phyloP scores from a whole-genome alignment of 2,797 vertebrate genomes.

The Rhadinocentrus ornatus region DNA sequence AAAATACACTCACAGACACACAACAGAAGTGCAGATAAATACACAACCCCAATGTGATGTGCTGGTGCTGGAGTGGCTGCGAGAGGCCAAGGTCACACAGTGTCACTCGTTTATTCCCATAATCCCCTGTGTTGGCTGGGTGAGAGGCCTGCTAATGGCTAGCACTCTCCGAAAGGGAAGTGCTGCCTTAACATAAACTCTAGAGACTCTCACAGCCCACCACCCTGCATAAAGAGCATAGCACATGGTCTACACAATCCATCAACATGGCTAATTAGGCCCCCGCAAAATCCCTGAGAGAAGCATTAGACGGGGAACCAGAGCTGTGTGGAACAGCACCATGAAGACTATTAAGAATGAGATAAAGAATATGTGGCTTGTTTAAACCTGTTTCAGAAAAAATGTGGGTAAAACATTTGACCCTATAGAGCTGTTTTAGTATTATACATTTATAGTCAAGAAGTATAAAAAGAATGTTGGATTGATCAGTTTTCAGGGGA shows the following conservation, averaged over 20 bases:
- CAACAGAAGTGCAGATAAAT: slow-evolving; percentile 31
- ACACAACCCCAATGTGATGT: slow-evolving; percentile 41
- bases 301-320: slow-evolving; percentile 55
- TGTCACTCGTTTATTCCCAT: slow-evolving; percentile 77
- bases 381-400: slow-evolving; percentile 55
- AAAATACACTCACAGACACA: not conserved
- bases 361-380: slow-evolving; percentile 49
- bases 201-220: slow-evolving; percentile 61
- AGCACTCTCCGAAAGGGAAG: slow-evolving; percentile 65
- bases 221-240: slow-evolving; percentile 68
- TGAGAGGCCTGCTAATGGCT: slow-evolving; percentile 81
- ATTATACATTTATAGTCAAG: slow-evolving; percentile 33
- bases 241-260: slow-evolving; percentile 75
- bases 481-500: not conserved
- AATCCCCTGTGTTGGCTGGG: slow-evolving; percentile 73
- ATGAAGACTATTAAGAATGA: slow-evolving; percentile 54
- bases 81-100: slow-evolving; percentile 75
- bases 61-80: slow-evolving; percentile 50
- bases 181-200: slow-evolving; percentile 70
- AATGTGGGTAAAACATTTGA: slow-evolving; percentile 25
- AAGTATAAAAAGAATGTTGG: not conserved
- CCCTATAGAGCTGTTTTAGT: slow-evolving; percentile 4
- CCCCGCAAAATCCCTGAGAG: slow-evolving; percentile 66
- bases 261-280: slow-evolving; percentile 81
- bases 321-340: slow-evolving; percentile 34